A percentile compares a stretch with the other conserved stretches of the same genome.
phyloP scores from a whole-genome alignment of 92 coral and sea anemone species.

The Virgularia gustaviana region DNA sequence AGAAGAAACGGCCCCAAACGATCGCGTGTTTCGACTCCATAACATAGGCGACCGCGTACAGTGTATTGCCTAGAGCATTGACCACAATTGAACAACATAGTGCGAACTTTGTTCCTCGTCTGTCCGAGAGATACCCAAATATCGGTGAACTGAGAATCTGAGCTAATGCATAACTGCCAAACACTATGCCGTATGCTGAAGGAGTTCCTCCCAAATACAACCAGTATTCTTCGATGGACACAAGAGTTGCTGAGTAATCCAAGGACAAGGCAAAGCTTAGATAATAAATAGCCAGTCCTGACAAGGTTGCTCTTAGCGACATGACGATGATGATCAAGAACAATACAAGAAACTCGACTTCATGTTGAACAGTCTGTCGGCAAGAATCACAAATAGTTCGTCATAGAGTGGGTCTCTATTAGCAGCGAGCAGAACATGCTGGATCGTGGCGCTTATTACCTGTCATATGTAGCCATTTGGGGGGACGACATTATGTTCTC shows the following conservation, averaged over 20 bases:
- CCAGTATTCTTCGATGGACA: slow-evolving; percentile 82
- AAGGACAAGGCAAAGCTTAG: slow-evolving; percentile 87
- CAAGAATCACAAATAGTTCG: not conserved
- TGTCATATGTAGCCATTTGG: no score
- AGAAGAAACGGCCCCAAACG: slow-evolving; percentile 74
- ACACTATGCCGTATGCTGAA: slow-evolving; percentile 69
- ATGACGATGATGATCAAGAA: slow-evolving; percentile 4
- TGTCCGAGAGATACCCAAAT: slow-evolving; percentile 86
- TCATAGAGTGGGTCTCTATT: not conserved
- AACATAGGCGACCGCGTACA: slow-evolving; percentile 70
- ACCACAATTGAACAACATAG: slow-evolving; percentile 64
- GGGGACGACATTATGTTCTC: no score
- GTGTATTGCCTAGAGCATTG: slow-evolving; percentile 71
- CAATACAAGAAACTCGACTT: not conserved
- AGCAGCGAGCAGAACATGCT: no score
- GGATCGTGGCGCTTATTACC: no score
- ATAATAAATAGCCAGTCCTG: slow-evolving; percentile 72
- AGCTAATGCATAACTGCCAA: slow-evolving; percentile 88
- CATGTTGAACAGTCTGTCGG: not conserved
- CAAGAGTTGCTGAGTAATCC: slow-evolving; percentile 77
- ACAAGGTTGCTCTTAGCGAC: slow-evolving; percentile 52
- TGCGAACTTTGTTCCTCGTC: slow-evolving; percentile 83
- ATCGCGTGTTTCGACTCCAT: slow-evolving; percentile 68
- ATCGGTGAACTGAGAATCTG: slow-evolving; percentile 81
- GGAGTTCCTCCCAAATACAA: slow-evolving; percentile 63